Conservation (phyloP, 2,888 invertebrate species). For the Macropis europaea region DNA sequence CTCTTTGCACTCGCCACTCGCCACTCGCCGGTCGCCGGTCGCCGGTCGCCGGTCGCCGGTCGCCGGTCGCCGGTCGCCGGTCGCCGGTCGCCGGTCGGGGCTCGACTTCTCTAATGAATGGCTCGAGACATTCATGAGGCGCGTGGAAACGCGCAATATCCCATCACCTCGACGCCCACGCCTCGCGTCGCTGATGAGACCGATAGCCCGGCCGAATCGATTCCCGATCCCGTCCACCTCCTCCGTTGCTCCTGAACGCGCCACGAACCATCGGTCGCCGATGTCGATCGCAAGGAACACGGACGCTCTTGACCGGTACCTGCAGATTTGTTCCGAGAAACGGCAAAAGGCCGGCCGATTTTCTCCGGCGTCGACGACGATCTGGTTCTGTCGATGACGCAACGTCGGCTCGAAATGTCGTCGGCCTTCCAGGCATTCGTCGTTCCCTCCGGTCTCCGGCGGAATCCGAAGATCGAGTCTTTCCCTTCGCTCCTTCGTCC, state of each 20-base stretch:
- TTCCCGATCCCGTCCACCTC: no score
- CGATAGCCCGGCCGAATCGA: background rate
- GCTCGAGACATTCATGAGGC: conserved; percentile 55
- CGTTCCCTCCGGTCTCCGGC: conserved; percentile 61
- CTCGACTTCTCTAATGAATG: conserved; percentile 58
- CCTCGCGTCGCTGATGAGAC: background rate
- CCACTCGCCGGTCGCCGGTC: conserved; percentile 37
- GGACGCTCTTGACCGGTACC: no score
- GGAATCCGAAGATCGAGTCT: conserved; percentile 65
- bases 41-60: no score
- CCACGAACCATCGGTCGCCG: no score
- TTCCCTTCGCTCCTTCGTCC: conserved; percentile 66
- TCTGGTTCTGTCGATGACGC: conserved; percentile 70
- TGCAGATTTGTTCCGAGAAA: no score
- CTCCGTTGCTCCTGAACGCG: no score
- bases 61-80: no score
- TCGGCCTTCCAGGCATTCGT: conserved; percentile 67
- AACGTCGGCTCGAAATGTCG: conserved; percentile 66
- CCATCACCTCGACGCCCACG: background rate
- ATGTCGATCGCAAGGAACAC: no score
- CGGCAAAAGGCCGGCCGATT: conserved; percentile 49
- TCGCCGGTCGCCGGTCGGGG: conserved; percentile 31
- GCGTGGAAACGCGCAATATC: conserved; percentile 47
- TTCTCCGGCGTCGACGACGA: conserved; percentile 60
- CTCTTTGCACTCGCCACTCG: conserved; percentile 25